Evolutionary conservation across 2,888 invertebrate species (phyloP).

Genomic region (Hyposoter dolosus): DNA sequence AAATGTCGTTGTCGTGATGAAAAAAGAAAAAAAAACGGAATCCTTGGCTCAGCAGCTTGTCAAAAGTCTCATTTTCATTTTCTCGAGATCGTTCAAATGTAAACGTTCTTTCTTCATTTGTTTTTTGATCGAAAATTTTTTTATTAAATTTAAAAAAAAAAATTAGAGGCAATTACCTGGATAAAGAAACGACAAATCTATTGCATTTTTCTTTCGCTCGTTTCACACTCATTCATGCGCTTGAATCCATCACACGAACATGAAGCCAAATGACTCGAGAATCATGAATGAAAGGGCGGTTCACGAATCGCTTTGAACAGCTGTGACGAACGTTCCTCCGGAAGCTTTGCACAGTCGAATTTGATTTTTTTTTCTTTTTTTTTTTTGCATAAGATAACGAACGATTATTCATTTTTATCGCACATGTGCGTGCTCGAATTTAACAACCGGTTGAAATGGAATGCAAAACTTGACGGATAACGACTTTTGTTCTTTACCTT

Average conservation of each 20-base stretch:
- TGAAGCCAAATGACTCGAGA: neutral
- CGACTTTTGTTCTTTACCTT: neutral
- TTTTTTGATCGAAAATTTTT: neutral
- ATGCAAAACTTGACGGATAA: neutral
- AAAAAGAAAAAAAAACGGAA: neutral
- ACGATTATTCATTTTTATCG: neutral
- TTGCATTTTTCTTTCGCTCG: neutral
- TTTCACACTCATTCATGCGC: slow-evolving; percentile 8
- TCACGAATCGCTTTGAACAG: slow-evolving; percentile 20
- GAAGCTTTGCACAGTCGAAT: neutral
- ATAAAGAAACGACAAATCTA: slow-evolving; percentile 2
- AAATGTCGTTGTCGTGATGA: neutral
- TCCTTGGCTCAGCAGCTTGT: neutral
- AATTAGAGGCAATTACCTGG: neutral
- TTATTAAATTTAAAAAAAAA: no score
- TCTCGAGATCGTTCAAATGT: neutral
- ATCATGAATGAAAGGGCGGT: slow-evolving; percentile 26
- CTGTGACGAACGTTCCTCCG: slow-evolving; percentile 8
- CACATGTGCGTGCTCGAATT: neutral
- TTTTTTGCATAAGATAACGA: neutral
- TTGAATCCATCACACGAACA: neutral
- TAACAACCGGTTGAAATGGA: neutral
- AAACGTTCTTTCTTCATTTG: neutral
- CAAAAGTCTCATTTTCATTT: neutral
- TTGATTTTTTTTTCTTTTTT: neutral